Evolutionary conservation across 2,113 vertebrate genomes (phyloP).

Genomic region (Seriola rivoliana): DNA sequence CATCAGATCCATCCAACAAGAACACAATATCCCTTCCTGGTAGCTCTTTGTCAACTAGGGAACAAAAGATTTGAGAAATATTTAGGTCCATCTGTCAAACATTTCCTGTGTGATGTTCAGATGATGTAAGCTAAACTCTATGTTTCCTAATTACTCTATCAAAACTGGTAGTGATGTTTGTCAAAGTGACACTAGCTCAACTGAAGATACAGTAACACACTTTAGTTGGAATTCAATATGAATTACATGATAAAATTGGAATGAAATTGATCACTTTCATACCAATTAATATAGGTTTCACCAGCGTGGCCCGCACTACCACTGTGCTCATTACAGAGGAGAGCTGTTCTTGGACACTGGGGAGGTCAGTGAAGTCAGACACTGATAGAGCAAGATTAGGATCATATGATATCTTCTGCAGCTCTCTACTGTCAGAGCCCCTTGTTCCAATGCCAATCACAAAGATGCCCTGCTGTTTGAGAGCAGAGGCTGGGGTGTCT

Average conservation of each 20-base stretch:
- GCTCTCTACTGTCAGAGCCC: conserved; percentile 42
- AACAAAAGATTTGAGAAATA: background rate
- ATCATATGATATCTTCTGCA: conserved; percentile 57
- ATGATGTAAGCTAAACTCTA: too few relatives aligned
- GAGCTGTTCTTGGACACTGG: conserved; percentile 51
- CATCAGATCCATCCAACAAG: conserved; percentile 77
- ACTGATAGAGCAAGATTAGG: conserved; percentile 55
- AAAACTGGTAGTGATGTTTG: too few relatives aligned
- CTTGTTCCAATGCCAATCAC: conserved; percentile 43
- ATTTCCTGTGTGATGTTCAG: background rate
- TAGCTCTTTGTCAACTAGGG: background rate
- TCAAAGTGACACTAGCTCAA: too few relatives aligned
- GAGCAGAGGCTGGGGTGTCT: conserved; percentile 48
- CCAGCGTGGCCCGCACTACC: background rate
- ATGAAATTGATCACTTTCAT: too few relatives aligned
- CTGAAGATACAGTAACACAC: too few relatives aligned
- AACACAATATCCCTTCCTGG: conserved; percentile 48
- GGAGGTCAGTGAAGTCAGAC: conserved; percentile 60
- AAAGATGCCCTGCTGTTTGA: conserved; percentile 59
- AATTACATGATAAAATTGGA: too few relatives aligned
- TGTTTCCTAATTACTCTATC: too few relatives aligned
- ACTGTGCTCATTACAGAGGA: conserved; percentile 20
- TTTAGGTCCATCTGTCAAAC: background rate
- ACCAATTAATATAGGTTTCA: too few relatives aligned
- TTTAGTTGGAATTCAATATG: too few relatives aligned